Evolutionary conservation across 2,797 vertebrate genomes (phyloP).

Genomic region (Bradypodion ventrale): DNA sequence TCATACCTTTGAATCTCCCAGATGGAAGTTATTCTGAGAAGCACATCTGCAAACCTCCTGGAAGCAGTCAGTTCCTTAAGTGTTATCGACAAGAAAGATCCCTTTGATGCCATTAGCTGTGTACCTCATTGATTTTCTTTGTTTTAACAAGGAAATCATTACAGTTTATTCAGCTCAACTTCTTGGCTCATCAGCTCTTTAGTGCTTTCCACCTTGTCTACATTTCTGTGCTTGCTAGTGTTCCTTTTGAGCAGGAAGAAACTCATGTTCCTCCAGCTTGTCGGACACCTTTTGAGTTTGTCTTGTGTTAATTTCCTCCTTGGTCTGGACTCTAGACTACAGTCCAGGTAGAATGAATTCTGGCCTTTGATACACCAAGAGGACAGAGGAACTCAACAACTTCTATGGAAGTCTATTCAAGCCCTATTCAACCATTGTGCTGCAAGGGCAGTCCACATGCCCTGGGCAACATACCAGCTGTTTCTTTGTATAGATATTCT

Average conservation of each 20-base stretch:
- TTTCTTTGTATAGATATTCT: not conserved
- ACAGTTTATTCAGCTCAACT: slow-evolving; percentile 47
- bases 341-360: not conserved
- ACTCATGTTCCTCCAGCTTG: not conserved
- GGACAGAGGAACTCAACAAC: not conserved
- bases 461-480: not conserved
- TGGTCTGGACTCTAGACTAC: not conserved
- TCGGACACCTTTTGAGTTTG: not conserved
- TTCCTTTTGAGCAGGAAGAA: not conserved
- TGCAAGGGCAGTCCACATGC: no score
- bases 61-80: slow-evolving; percentile 60
- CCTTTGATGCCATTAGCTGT: slow-evolving; percentile 59
- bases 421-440: not conserved
- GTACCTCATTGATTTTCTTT: slow-evolving; percentile 67
- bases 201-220: not conserved
- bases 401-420: not conserved
- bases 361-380: not conserved
- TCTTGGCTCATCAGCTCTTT: slow-evolving; percentile 24
- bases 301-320: not conserved
- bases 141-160: slow-evolving; percentile 61
- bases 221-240: not conserved
- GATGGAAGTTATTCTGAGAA: slow-evolving; percentile 54
- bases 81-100: slow-evolving; percentile 70
- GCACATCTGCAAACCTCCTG: slow-evolving; percentile 62
- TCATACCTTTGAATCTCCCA: slow-evolving; percentile 19